phyloP scores from a whole-genome alignment of 2,797 vertebrate genomes.

The Chrosomus eos region DNA sequence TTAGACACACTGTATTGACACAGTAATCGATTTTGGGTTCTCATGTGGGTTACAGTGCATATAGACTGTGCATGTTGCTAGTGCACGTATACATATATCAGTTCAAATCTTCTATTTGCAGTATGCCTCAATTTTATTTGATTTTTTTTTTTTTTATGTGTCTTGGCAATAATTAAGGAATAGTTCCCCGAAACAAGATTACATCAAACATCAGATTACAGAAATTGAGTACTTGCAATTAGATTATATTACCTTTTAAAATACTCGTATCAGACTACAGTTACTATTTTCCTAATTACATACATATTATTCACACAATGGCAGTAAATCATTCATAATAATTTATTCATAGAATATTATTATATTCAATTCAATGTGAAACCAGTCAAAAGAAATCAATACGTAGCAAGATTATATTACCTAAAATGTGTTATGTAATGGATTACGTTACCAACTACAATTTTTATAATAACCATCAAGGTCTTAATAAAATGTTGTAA shows the following conservation, averaged over 20 bases:
- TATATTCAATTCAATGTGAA: background rate
- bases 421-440: no score
- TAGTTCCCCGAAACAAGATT: no score
- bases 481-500: background rate
- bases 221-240: no score
- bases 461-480: background rate
- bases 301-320: background rate
- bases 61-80: conserved; percentile 5
- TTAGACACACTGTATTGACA: conserved; percentile 23
- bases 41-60: conserved; percentile 26
- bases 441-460: no score
- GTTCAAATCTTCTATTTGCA: background rate
- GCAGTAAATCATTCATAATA: background rate
- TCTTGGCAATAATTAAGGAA: background rate
- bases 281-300: background rate
- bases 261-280: background rate
- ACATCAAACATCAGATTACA: no score
- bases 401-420: no score
- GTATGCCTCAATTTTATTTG: background rate
- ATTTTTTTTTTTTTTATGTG: no score
- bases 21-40: conserved; percentile 3
- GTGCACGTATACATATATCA: background rate
- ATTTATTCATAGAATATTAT: no score
- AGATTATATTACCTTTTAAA: background rate
- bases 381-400: background rate